Conservation (phyloP, 2,113 vertebrate species). For the Microtus montanus region DNA sequence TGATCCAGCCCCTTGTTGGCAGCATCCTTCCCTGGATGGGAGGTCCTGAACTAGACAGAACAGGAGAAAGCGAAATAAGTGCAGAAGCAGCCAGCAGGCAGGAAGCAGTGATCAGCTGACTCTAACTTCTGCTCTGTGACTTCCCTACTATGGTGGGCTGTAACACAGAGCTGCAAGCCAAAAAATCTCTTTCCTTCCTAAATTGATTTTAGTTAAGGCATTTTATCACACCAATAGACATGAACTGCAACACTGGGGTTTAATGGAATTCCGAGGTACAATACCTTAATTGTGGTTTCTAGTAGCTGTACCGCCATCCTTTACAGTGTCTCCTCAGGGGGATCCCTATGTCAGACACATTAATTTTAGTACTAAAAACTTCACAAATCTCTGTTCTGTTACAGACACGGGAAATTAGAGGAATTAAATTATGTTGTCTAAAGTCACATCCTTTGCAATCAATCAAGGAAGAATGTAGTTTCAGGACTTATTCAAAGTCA, state of each 20-base stretch:
- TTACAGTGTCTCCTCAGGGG: not conserved
- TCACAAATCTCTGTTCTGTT: conserved; percentile 4
- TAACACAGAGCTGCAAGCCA: not conserved
- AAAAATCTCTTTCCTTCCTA: not conserved
- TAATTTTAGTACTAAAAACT: conserved; percentile 22
- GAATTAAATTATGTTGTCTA: not conserved
- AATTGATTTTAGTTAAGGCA: not conserved
- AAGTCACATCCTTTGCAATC: not conserved
- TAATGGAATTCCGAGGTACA: conserved; percentile 11
- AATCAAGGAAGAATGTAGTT: not conserved
- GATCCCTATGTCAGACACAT: not conserved
- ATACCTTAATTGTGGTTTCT: not conserved
- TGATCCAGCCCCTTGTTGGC: not conserved
- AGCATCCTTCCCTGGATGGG: too few relatives aligned
- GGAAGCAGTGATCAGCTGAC: not conserved
- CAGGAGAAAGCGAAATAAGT: not conserved
- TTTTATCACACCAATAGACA: not conserved
- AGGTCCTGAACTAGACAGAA: too few relatives aligned
- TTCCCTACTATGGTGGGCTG: not conserved
- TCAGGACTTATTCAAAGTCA: not conserved
- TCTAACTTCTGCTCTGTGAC: not conserved
- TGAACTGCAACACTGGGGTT: not conserved
- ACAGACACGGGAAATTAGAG: not conserved
- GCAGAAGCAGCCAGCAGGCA: not conserved
- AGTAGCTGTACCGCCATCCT: not conserved